These are phyloP conservation scores for Homalodisca vitripennis DNA, from an alignment of 1,140 invertebrate species.

Conservation along the genomic window DNA sequence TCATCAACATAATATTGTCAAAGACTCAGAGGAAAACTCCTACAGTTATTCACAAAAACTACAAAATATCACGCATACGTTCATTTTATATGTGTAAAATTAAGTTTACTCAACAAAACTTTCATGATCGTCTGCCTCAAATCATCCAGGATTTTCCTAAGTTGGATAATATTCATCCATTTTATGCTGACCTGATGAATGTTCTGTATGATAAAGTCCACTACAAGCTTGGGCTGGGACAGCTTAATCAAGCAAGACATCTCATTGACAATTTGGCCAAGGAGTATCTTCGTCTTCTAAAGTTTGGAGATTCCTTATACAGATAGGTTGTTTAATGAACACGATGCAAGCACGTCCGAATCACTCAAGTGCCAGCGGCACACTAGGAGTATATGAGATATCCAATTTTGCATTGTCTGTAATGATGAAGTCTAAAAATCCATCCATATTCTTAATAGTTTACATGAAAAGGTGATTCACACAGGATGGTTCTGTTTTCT, in stretches of 20 bases:
- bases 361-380: neutral
- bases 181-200: slow-evolving; percentile 99
- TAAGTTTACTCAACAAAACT: slow-evolving; percentile 96
- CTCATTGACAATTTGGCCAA: slow-evolving; percentile 96
- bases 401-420: neutral
- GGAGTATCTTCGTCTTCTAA: slow-evolving; percentile 92
- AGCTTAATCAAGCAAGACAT: slow-evolving; percentile 96
- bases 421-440: no score
- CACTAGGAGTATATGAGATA: neutral
- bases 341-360: no score
- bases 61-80: slow-evolving; percentile 94
- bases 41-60: slow-evolving; percentile 96
- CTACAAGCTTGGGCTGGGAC: slow-evolving; percentile 97
- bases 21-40: slow-evolving; percentile 99
- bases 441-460: no score
- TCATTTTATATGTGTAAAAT: slow-evolving; percentile 98
- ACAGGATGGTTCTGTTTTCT: no score
- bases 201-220: slow-evolving; percentile 99
- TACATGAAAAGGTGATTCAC: no score
- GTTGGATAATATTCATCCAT: slow-evolving; percentile 91
- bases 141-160: slow-evolving; percentile 96
- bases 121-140: slow-evolving; percentile 92
- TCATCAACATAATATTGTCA: slow-evolving; percentile 97
- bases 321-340: no score
- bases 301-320: slow-evolving; percentile 97